Conservation (phyloP, 2,797 vertebrate species). For the Danio albolineatus region DNA sequence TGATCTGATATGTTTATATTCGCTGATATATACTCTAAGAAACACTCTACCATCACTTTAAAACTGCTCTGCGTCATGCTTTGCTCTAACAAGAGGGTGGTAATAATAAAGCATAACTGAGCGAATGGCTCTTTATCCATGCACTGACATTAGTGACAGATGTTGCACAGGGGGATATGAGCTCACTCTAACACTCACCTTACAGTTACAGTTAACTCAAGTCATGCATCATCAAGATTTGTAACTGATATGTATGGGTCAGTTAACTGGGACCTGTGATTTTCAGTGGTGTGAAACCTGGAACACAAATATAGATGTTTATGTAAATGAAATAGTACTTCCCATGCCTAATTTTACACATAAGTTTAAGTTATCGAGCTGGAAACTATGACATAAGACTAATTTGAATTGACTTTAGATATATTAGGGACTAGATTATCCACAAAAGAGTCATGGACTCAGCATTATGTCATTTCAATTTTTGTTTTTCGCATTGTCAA, state of each 20-base stretch:
- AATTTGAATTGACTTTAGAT: background rate
- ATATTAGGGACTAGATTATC: background rate
- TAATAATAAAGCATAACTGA: conserved; percentile 6
- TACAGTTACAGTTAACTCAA: background rate
- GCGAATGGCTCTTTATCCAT: background rate
- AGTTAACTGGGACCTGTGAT: conserved; percentile 1
- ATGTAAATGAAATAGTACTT: background rate
- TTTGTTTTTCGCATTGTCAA: no score
- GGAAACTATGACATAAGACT: background rate
- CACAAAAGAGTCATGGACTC: background rate
- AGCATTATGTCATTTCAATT: background rate
- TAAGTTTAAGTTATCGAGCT: background rate
- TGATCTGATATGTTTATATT: no score
- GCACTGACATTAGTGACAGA: conserved; percentile 26
- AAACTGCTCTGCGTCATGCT: conserved; percentile 9
- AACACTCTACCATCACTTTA: background rate
- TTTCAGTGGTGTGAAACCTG: background rate
- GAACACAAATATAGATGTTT: background rate
- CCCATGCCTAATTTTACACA: background rate
- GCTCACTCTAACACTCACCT: background rate
- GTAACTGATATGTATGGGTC: background rate
- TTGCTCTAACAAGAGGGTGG: conserved; percentile 10
- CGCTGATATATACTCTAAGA: no score
- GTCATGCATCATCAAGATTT: conserved; percentile 2
- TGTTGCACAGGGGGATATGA: conserved; percentile 28